These are phyloP conservation scores for Eremophila alpestris DNA, from an alignment of 2,797 vertebrate species.

Conservation along the genomic window DNA sequence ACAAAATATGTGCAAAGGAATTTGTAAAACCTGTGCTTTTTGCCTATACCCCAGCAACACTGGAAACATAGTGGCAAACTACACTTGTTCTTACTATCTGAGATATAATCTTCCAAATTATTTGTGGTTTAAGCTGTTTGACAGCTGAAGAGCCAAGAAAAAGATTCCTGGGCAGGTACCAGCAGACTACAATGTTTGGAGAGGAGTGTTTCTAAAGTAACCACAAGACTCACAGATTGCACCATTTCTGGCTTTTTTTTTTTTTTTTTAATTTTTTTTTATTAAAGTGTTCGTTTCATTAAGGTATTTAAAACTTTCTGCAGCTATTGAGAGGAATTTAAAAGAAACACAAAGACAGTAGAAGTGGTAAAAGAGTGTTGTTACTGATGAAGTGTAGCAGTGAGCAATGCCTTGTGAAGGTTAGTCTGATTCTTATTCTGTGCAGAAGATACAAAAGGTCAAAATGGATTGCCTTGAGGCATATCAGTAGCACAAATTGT, in stretches of 20 bases:
- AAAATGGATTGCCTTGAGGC: slow-evolving; percentile 32
- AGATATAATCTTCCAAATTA: neutral
- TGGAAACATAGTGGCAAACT: neutral
- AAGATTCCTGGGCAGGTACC: neutral
- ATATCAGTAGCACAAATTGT: slow-evolving; percentile 32
- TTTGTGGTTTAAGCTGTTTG: neutral
- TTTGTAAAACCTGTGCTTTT: neutral
- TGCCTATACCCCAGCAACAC: neutral
- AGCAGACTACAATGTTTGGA: neutral
- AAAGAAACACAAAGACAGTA: neutral
- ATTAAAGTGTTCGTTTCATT: neutral
- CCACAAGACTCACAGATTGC: neutral
- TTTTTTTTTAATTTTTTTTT: too few species aligned
- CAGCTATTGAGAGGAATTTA: neutral
- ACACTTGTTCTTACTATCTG: neutral
- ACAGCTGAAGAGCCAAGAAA: neutral
- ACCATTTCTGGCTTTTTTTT: neutral
- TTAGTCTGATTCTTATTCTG: neutral
- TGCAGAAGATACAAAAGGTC: slow-evolving; percentile 39
- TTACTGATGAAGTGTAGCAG: neutral
- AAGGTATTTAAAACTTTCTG: neutral
- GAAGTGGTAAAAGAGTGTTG: neutral
- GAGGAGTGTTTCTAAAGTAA: neutral
- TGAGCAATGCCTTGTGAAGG: neutral
- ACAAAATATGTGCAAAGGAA: rapidly evolving